Conservation (phyloP, 2,113 vertebrate species). For the Peromyscus polionotus region DNA sequence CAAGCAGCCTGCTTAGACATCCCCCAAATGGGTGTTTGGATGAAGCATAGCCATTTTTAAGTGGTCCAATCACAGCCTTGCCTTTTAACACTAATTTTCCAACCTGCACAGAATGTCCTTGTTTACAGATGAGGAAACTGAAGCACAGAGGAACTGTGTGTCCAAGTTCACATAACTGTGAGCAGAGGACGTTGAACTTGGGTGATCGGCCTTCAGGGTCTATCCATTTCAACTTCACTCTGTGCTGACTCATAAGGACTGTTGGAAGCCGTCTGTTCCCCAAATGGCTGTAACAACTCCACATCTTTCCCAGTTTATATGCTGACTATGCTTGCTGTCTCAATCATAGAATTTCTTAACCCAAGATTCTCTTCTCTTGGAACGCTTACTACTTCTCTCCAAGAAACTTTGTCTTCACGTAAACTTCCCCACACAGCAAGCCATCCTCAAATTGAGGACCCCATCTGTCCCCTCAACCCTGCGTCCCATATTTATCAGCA, state of each 20-base stretch:
- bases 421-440: neutral
- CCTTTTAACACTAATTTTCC: neutral
- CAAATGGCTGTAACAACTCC: neutral
- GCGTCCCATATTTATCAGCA: neutral
- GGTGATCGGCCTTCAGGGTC: neutral
- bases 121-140: neutral
- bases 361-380: neutral
- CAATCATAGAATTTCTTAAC: neutral
- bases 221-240: neutral
- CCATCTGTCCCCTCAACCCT: neutral
- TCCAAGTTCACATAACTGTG: neutral
- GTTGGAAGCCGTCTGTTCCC: neutral
- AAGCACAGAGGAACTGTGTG: neutral
- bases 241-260: rapidly evolving
- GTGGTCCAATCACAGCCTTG: neutral
- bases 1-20: neutral
- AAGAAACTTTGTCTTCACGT: neutral
- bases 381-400: neutral
- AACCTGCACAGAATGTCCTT: neutral
- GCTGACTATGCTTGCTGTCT: neutral
- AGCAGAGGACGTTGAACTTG: neutral
- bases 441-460: neutral
- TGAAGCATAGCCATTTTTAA: neutral
- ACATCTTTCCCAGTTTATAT: neutral
- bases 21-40: neutral